phyloP scores from a whole-genome alignment of 2,797 vertebrate genomes.

The Columba guinea region DNA sequence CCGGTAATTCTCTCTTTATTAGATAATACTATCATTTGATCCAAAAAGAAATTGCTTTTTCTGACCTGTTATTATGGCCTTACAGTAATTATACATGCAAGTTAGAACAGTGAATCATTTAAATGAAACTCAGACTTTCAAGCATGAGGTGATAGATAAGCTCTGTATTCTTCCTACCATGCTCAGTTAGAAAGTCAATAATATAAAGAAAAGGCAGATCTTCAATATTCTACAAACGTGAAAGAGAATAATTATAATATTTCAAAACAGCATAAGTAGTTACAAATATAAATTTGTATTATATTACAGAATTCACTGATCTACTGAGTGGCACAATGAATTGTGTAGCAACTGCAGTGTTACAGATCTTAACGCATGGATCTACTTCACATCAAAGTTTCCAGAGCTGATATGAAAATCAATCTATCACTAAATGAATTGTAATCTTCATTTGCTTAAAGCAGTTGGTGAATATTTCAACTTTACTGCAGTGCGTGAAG shows the following conservation, averaged over 20 bases:
- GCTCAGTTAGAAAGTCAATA: not conserved
- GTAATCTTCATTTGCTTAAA: not conserved
- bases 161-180: not conserved
- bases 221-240: not conserved
- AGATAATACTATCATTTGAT: conserved; percentile 12
- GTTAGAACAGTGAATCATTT: conserved; percentile 13
- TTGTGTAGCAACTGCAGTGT: not conserved
- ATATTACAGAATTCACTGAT: not conserved
- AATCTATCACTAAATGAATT: not conserved
- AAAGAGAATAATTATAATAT: not conserved
- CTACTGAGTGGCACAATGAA: not conserved
- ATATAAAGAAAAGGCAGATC: not conserved
- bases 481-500: not conserved
- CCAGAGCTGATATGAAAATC: not conserved
- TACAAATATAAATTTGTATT: not conserved
- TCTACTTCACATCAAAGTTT: not conserved
- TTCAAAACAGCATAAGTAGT: not conserved
- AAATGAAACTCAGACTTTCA: conserved; percentile 3
- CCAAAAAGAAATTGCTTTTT: conserved; percentile 20
- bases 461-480: not conserved
- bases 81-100: not conserved
- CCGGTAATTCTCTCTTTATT: conserved; percentile 14
- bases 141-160: not conserved
- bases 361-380: not conserved
- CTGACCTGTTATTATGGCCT: not conserved